Percentiles rank a stretch among this genome's conserved stretches.
These are phyloP conservation scores for Semicossyphus pulcher DNA, from an alignment of 2,113 vertebrate genomes.

Conservation along the genomic window DNA sequence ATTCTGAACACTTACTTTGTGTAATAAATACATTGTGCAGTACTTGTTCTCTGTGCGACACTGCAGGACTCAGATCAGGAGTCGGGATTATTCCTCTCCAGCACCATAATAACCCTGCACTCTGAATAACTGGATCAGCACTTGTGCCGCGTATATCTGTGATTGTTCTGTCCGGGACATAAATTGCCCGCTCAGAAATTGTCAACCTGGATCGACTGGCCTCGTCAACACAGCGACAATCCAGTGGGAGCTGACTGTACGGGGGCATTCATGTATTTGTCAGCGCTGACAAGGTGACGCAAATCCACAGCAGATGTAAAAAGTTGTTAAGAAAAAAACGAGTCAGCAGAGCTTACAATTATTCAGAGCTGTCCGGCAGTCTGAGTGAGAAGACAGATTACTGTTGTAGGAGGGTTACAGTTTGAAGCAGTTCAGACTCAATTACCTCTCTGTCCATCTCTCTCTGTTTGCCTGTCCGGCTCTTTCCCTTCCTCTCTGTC, in stretches of 20 bases:
- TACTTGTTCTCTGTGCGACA: not conserved
- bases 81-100: slow-evolving; percentile 3
- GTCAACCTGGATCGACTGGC: slow-evolving; percentile 30
- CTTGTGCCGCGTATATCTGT: not conserved
- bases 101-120: slow-evolving; percentile 20
- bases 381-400: slow-evolving; percentile 62
- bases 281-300: slow-evolving; percentile 36
- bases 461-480: slow-evolving; percentile 5
- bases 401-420: slow-evolving; percentile 46
- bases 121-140: slow-evolving; percentile 41
- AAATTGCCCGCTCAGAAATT: slow-evolving; percentile 42
- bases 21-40: not conserved
- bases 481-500: slow-evolving; percentile 3
- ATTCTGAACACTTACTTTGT: not conserved
- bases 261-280: slow-evolving; percentile 45
- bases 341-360: slow-evolving; percentile 62
- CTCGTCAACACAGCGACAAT: slow-evolving; percentile 12
- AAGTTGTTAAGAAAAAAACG: slow-evolving; percentile 37
- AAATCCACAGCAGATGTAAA: slow-evolving; percentile 51
- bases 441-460: slow-evolving; percentile 42
- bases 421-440: slow-evolving; percentile 40
- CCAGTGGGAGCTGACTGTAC: slow-evolving; percentile 56
- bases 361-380: slow-evolving; percentile 45
- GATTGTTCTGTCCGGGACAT: slow-evolving; percentile 21
- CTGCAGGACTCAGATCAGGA: slow-evolving; percentile 2